Percentiles rank a stretch among this genome's conserved stretches.
These are phyloP conservation scores for Limnephilus lunatus DNA, from an alignment of 2,888 invertebrate species.

Conservation along the genomic window DNA sequence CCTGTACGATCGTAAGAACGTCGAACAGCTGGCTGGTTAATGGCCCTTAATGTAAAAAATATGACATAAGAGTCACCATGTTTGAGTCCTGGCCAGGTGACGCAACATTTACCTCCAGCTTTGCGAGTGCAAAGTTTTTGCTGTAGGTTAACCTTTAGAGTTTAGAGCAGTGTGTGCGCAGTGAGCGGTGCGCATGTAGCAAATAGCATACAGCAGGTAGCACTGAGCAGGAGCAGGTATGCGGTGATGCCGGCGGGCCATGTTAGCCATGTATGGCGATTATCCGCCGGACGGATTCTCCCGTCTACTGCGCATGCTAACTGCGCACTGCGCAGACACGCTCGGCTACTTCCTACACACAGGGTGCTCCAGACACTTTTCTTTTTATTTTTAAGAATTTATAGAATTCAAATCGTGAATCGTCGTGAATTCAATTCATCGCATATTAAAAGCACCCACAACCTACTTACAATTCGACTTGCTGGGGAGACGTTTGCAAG, in stretches of 20 bases:
- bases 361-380: not conserved
- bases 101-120: not conserved
- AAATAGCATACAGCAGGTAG: too few relatives aligned
- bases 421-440: too few relatives aligned
- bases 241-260: not conserved
- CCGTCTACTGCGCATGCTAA: slow-evolving; percentile 25
- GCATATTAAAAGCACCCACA: too few relatives aligned
- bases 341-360: slow-evolving; percentile 2
- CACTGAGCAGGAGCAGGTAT: not conserved
- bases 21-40: too few relatives aligned
- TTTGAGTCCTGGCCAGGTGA: not conserved
- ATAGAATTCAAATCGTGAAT: too few relatives aligned
- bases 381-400: not conserved
- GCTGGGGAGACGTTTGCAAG: too few relatives aligned
- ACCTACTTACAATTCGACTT: too few relatives aligned
- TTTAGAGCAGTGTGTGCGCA: not conserved
- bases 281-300: slow-evolving; percentile 31
- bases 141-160: not conserved
- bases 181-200: not conserved
- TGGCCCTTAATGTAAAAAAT: too few relatives aligned
- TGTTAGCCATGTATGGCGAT: not conserved
- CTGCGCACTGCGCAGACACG: slow-evolving; percentile 28
- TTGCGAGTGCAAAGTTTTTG: not conserved
- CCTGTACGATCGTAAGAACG: too few relatives aligned
- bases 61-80: not conserved